A percentile compares a stretch with the other conserved stretches of the same genome.
Evolutionary conservation across 64 coral and sea anemone species (phyloP).

Genomic region (Stichodactyla mertensii): DNA sequence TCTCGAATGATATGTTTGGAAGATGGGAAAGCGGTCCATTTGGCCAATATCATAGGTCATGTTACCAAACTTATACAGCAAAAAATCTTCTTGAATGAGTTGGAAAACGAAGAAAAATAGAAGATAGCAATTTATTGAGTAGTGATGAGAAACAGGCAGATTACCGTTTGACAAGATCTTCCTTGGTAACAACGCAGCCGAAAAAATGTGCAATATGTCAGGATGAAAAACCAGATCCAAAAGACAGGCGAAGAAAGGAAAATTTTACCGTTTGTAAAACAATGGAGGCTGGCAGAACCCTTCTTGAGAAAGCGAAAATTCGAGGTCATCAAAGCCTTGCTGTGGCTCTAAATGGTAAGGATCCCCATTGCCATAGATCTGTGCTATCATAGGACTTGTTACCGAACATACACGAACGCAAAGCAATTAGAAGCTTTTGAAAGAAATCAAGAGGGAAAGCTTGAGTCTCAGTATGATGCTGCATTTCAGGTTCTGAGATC

Average conservation of each 20-base stretch:
- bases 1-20: neutral
- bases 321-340: neutral
- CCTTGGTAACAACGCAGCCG: neutral
- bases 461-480: slow-evolving; percentile 6
- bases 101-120: neutral
- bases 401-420: neutral
- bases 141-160: slow-evolving; percentile 7
- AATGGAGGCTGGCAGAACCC: neutral
- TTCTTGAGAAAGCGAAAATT: slow-evolving; percentile 21
- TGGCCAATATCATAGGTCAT: neutral
- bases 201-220: slow-evolving; percentile 23
- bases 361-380: slow-evolving; percentile 8
- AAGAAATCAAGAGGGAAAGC: slow-evolving; percentile 5
- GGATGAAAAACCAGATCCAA: slow-evolving; percentile 21
- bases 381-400: neutral
- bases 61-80: neutral
- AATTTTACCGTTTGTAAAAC: neutral
- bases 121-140: neutral
- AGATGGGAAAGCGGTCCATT: neutral
- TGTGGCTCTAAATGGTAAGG: neutral
- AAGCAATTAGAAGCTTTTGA: slow-evolving; percentile 20
- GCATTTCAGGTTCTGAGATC: slow-evolving; percentile 18
- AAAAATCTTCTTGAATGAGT: neutral
- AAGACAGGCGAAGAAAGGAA: slow-evolving; percentile 10
- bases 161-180: neutral